Conservation (phyloP, 2,797 vertebrate species). For the Mareca penelope region DNA sequence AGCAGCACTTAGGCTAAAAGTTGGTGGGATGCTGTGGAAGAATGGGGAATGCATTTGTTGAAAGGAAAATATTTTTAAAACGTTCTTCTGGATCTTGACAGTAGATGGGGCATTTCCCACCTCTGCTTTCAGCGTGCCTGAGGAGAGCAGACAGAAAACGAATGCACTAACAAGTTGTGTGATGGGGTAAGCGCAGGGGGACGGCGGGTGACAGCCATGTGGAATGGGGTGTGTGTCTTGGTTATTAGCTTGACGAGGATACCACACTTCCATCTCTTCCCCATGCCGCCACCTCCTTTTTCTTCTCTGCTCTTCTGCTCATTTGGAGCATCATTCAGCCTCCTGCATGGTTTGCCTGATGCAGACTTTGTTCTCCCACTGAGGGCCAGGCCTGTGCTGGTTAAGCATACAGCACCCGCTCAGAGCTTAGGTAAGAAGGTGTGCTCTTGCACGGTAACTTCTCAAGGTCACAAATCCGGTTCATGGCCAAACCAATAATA, state of each 20-base stretch:
- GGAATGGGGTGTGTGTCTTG: background rate
- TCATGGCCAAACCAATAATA: slow-evolving; percentile 49
- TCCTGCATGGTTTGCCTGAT: background rate
- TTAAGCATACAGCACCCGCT: background rate
- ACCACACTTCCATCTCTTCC: background rate
- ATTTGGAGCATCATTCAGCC: background rate
- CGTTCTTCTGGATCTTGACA: background rate
- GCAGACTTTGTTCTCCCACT: fast-evolving
- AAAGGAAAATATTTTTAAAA: background rate
- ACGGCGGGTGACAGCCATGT: background rate
- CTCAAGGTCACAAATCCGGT: slow-evolving; percentile 61
- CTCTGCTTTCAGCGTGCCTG: background rate
- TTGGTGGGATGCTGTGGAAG: background rate
- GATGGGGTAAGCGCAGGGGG: background rate
- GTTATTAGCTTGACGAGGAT: background rate
- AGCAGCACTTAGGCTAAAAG: background rate
- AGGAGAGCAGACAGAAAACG: background rate
- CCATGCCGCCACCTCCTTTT: background rate
- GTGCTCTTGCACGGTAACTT: background rate
- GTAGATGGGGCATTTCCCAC: background rate
- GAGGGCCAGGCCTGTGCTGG: background rate
- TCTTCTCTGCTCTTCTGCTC: background rate
- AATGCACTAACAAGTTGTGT: background rate
- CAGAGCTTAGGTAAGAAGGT: background rate
- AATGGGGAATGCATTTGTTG: background rate